These are phyloP conservation scores for Lepidurus apus DNA, from an alignment of 1,140 invertebrate species.

Conservation along the genomic window DNA sequence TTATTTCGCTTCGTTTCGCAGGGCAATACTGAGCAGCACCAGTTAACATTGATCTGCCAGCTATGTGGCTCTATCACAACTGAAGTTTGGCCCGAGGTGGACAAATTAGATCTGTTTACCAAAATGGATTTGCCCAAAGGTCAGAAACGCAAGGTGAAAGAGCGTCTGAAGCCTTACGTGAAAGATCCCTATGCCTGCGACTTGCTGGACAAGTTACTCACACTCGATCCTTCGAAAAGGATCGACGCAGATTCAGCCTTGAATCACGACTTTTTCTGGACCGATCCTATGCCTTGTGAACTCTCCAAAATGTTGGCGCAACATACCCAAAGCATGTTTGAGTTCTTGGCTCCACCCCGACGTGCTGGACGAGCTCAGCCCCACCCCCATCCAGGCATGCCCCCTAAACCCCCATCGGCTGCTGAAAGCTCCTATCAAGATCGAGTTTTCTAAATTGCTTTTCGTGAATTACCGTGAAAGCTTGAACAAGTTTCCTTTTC, in stretches of 20 bases:
- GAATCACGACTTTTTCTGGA: slow-evolving; percentile 98
- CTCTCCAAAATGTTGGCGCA: slow-evolving; percentile 87
- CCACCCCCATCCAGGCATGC: slow-evolving; percentile 59
- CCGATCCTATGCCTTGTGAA: slow-evolving; percentile 89
- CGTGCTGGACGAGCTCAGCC: slow-evolving; percentile 59
- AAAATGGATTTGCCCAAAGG: slow-evolving; percentile 87
- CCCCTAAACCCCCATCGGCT: slow-evolving; percentile 43
- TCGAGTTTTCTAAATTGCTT: slow-evolving; percentile 59
- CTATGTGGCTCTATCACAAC: slow-evolving; percentile 92
- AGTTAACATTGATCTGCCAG: slow-evolving; percentile 89
- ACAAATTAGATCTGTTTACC: slow-evolving; percentile 82
- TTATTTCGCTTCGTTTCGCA: slow-evolving; percentile 48
- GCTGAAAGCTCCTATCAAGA: slow-evolving; percentile 68
- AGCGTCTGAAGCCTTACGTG: slow-evolving; percentile 82
- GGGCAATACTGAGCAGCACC: slow-evolving; percentile 93
- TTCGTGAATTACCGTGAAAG: not conserved
- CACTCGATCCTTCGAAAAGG: slow-evolving; percentile 84
- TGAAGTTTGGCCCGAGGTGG: slow-evolving; percentile 91
- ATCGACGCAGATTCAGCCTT: slow-evolving; percentile 86
- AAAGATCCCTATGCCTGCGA: slow-evolving; percentile 90
- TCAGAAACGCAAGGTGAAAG: slow-evolving; percentile 74
- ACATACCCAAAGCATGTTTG: slow-evolving; percentile 93
- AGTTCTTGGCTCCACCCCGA: slow-evolving; percentile 80
- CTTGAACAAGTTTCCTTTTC: no score
- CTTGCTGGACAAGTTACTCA: slow-evolving; percentile 85